phyloP scores from a whole-genome alignment of 1,140 invertebrate species.

The Plectus sambesii region DNA sequence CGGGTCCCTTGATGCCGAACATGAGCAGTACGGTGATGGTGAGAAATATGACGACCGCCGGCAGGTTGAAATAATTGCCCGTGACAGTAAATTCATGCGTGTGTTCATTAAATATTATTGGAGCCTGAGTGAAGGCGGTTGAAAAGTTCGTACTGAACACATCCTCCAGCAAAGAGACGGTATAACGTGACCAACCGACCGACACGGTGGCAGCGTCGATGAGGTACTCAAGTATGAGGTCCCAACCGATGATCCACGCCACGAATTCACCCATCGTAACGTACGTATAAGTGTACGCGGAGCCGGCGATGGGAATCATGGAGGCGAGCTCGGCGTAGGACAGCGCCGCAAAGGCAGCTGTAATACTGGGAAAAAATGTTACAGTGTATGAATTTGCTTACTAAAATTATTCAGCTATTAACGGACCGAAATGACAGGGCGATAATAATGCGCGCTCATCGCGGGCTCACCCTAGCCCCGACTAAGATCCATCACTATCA shows the following conservation, averaged over 20 bases:
- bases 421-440: too few species aligned
- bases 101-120: too few species aligned
- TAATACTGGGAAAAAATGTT: too few species aligned
- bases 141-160: too few species aligned
- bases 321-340: constrained; percentile 51
- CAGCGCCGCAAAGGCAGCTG: constrained; percentile 27
- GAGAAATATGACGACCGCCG: constrained; percentile 32
- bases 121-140: too few species aligned
- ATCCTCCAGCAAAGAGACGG: constrained; percentile 10
- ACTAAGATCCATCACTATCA: too few species aligned
- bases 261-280: constrained; percentile 36
- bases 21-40: constrained; percentile 26
- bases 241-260: constrained; percentile 24
- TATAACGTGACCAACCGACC: constrained; percentile 17
- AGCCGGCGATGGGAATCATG: constrained; percentile 47
- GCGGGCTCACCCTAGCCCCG: too few species aligned
- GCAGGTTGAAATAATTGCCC: constrained; percentile 16
- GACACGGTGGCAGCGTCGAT: constrained; percentile 14
- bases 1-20: constrained; percentile 40
- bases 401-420: too few species aligned
- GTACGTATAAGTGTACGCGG: constrained; percentile 50
- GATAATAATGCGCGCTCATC: too few species aligned
- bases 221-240: constrained; percentile 23
- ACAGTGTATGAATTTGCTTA: too few species aligned
- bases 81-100: too few species aligned